Evolutionary conservation across 2,113 vertebrate species (phyloP), one percentile per base, ranked within the genome.

Genomic region (Neotoma lepida): DNA sequence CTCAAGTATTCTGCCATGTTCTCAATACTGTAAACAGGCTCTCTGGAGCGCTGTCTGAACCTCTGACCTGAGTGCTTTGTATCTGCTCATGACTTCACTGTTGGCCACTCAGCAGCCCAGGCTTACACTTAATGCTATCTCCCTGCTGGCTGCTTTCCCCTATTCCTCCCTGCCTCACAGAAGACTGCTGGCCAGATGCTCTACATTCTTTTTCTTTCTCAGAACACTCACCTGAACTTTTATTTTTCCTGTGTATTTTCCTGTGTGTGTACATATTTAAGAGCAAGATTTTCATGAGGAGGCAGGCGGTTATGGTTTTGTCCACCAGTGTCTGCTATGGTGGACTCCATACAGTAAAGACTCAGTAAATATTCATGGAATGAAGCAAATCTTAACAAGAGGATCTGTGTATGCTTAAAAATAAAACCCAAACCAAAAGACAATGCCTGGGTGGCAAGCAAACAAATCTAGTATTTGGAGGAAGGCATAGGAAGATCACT

Each of bases 71-170:
- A 30, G 35, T n/a, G 58, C 89, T 63, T n/a, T 0, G 0, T 14
- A 54, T 24, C 24, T 39, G 33, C n/a, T 88, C 2, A 2, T 0
- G 54, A 35, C 77, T 14, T 44, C 18, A 7, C 22, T 1, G 28
- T 71, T 70, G 30, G 51, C 0, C 2, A 17, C 0, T 2, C 0
- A 76, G 81, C 44, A 14, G 8, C 2, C 44, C 35, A n/a, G 4
- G 0, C 1, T 22, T 6, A 26, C 51, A 14, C 39, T 10, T 0
- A 49, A 56, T 7, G 82, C 56, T 15, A 0, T 24, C 74, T 30
- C 3, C 58, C 44, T 28, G 1, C 35, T 49, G 66, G 24, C 41
- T 66, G 77, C 80, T 64, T 44, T 18, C 15, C 39, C 35, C 24
- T 4, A 74, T n/a, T 54, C 24, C 10, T 41, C 54, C 73, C 46